Evolutionary conservation across 2,888 invertebrate genomes (phyloP).

Genomic region (Aquatica leii): DNA sequence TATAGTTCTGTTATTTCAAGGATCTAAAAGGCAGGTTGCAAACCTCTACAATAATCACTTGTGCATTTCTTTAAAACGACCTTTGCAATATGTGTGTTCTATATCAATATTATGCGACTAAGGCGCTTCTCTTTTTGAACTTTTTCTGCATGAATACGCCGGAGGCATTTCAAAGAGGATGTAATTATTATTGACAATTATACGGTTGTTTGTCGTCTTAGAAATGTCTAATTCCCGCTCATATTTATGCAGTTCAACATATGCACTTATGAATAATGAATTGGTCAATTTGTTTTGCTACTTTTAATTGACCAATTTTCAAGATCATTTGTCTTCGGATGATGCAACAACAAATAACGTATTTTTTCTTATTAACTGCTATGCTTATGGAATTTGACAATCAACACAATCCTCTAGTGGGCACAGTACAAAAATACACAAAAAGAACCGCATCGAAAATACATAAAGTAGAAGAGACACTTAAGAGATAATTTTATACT

Average conservation of each 20-base stretch:
- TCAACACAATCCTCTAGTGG: too few species aligned
- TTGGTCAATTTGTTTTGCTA: not conserved
- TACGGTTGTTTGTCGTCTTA: slow-evolving; percentile 9
- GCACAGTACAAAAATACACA: too few species aligned
- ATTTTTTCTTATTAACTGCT: too few species aligned
- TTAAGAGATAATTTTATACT: too few species aligned
- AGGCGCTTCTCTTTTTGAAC: slow-evolving; percentile 1
- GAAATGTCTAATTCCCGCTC: slow-evolving; percentile 7
- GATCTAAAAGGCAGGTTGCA: slow-evolving; percentile 20
- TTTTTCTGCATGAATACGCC: not conserved
- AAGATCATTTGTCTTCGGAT: too few species aligned
- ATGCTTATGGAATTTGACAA: too few species aligned
- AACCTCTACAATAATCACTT: slow-evolving; percentile 14
- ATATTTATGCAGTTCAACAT: slow-evolving; percentile 2
- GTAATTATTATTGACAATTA: slow-evolving; percentile 17
- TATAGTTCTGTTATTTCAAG: slow-evolving; percentile 16
- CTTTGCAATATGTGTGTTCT: slow-evolving; percentile 17
- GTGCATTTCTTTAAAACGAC: slow-evolving; percentile 19
- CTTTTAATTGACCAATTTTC: too few species aligned
- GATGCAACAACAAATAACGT: too few species aligned
- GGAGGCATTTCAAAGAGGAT: slow-evolving; percentile 10
- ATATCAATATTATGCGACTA: slow-evolving; percentile 10
- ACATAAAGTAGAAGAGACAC: too few species aligned
- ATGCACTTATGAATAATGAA: not conserved
- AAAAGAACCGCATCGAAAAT: too few species aligned